Conservation (phyloP, 1,140 invertebrate species). For the Drosophila albomicans region DNA sequence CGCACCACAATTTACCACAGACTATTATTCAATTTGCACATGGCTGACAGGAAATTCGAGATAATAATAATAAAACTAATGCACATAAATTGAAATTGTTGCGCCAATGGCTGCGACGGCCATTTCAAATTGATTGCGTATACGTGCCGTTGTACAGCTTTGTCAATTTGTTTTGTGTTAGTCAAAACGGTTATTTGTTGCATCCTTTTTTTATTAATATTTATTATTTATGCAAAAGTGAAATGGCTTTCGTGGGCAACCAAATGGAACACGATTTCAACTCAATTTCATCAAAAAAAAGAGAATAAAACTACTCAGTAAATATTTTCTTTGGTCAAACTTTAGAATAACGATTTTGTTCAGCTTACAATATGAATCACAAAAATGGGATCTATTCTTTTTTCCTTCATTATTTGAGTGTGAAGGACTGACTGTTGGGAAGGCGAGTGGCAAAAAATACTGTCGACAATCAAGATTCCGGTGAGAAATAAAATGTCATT, state of each 20-base stretch:
- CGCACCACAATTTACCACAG: conserved; percentile 39
- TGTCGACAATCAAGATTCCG: conserved; percentile 42
- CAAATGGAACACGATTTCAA: conserved; percentile 8
- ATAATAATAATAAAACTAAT: conserved; percentile 66
- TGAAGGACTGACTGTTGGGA: not conserved
- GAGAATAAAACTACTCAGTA: not conserved
- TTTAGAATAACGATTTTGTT: not conserved
- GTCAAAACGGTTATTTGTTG: conserved; percentile 4
- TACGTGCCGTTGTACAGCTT: conserved; percentile 37
- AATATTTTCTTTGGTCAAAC: conserved; percentile 1
- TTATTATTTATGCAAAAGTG: conserved; percentile 23
- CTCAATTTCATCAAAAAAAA: not conserved
- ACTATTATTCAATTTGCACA: conserved; percentile 66
- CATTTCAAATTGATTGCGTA: conserved; percentile 42
- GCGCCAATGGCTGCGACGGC: conserved; percentile 34
- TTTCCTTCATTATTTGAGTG: not conserved
- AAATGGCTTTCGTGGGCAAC: not conserved
- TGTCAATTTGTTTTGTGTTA: conserved; percentile 7
- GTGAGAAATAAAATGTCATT: conserved; percentile 7
- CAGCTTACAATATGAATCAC: not conserved
- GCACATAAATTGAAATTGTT: conserved; percentile 41
- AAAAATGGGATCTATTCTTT: not conserved
- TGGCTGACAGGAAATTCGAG: conserved; percentile 43
- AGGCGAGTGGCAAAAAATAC: conserved; percentile 2
- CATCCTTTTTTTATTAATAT: conserved; percentile 21